Base-by-base conservation (phyloP, 1,140 invertebrate species). In the Papilio glaucus region DNA sequence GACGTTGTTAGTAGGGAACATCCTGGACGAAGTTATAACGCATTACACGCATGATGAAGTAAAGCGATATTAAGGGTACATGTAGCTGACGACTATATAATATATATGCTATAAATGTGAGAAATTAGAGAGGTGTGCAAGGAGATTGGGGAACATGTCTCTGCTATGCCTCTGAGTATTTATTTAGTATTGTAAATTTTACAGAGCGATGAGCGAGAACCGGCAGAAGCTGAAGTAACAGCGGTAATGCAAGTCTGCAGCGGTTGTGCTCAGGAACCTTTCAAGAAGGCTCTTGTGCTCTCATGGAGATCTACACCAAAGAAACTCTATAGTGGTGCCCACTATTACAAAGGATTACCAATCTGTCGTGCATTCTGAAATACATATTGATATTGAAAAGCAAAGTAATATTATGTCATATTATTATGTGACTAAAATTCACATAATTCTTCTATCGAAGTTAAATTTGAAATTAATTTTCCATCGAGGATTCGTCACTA, bases 201-300 rank as follows among this genome's bases (percentile, higher is more conserved):
- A 61, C 84, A 94, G 87, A 92, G 94, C 45, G 94, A 96, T 37
- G 96, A 96, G 77, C 93, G 96, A n/a, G 96, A 97, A 77, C 96
- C 96, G 0, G 97, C 97, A 0, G 96, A 97, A 85, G 96, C 95
- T 21, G 97, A 97, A 86, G 96, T 97, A 0, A 95, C 94, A 74
- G 95, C 95, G 0, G 96, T 97, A 1, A 96, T 97, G 95, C 94
- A 95, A 77, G 89, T 97, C 1, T 97, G 97, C 84, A 95, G 95
- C 49, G 96, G 95, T 3, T 97, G 96, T 75, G 91, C 95, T 10
- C 82, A 93, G 0, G 97, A 97, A 80, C 96, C 97, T 0, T 97
- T 97, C 91, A 95, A 95, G 33, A 96, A 96, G 77, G 97, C 96
- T 0, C 91, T 96, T 0, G 93, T 97, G 2, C 93, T 97, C 15